Evolutionary conservation across 2,113 vertebrate genomes (phyloP), one percentile per base, ranked within the genome.

Genomic region (Rutilus rutilus): DNA sequence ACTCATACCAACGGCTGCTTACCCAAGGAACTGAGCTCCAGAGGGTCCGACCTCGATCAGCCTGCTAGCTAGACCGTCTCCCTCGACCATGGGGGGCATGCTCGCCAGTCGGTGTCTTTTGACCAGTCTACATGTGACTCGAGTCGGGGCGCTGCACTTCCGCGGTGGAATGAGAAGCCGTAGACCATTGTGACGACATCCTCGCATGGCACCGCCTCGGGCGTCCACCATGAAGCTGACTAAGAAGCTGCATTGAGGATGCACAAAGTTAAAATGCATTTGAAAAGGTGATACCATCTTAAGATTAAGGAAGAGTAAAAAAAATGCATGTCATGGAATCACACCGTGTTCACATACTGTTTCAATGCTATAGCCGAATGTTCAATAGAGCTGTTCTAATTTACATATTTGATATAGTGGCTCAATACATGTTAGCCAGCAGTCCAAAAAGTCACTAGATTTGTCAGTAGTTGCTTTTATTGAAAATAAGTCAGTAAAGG

Each of bases 221-320:
- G 98, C 98, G 0, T 99, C 98, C 93, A 99, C 98, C 98, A 99
- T 99, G 90, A 99, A 99, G 91, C 98, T 99, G 88, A 99, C 98
- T 88, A 99, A 95, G 93, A 99, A 99, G 92, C 98, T 99, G 92
- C 14, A 94, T 94, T 79, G 54, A 64, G 23, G 23, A 62, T 8
- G 77, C 11, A 42, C 69, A 73, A 42, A 1, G 36, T 42, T 42
- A 73, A 42, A n/a, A 42, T 42, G 9, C 23, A 71, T 12, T 23
- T 23, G 21, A 23, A 21, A 36, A 57, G 30, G 25, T 33, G 8
- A 27, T 11, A 4, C 33, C 21, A 50, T 84, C n/a, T 78, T 52
- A 12, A 54, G 11, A 33, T 64, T 0, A 50, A 17, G n/a, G 47
- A 21, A 64, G 25, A 19, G 17, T 6, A 54, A 76, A 47, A 73